Percentiles rank a stretch among this genome's conserved stretches.
Evolutionary conservation across 2,113 vertebrate genomes (phyloP).

Genomic region (Nibea coibor): DNA sequence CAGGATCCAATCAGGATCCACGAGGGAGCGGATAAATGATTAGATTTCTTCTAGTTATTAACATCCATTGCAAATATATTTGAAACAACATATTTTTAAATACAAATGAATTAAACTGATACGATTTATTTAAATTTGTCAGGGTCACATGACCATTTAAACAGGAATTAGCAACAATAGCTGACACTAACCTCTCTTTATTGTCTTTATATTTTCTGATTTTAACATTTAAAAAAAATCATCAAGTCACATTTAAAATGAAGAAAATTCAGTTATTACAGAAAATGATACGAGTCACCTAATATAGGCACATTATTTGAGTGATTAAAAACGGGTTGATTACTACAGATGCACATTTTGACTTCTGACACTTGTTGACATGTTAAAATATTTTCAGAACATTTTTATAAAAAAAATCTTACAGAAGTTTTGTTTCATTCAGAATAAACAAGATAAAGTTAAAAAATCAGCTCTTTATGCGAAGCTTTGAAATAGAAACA

Average conservation of each 20-base stretch:
- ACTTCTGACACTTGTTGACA: no score
- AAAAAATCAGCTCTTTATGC: no score
- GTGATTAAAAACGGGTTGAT: neutral
- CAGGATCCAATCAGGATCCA: conserved; percentile 31
- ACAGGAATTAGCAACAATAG: neutral
- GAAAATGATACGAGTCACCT: neutral
- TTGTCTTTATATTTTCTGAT: neutral
- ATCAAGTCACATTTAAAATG: neutral
- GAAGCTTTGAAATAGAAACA: neutral
- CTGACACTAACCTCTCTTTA: neutral
- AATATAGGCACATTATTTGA: neutral
- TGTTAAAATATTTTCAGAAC: neutral
- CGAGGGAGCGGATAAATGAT: neutral
- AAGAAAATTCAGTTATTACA: neutral
- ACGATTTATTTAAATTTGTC: neutral
- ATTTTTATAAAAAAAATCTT: neutral
- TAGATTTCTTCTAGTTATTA: neutral
- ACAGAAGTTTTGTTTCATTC: no score
- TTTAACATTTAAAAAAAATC: neutral
- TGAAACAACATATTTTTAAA: neutral
- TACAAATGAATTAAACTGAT: neutral
- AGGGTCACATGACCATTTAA: neutral
- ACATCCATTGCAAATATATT: neutral
- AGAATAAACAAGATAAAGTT: no score
- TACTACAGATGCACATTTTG: neutral